phyloP scores from a whole-genome alignment of 2,113 vertebrate genomes.

The Suricata suricatta region DNA sequence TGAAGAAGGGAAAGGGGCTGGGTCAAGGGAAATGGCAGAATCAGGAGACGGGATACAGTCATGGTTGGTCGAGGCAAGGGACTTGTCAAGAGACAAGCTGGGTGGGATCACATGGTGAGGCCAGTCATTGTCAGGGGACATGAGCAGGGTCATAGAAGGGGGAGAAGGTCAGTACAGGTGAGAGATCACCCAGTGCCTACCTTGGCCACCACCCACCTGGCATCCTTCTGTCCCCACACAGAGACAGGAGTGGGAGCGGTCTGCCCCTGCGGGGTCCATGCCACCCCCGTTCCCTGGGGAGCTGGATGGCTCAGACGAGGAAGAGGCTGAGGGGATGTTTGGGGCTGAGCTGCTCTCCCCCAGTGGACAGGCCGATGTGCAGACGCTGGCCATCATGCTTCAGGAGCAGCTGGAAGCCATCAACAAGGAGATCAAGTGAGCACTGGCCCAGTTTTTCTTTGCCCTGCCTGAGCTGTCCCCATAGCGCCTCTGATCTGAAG shows the following conservation, averaged over 20 bases:
- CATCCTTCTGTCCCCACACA: slow-evolving; percentile 29
- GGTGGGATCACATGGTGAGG: background rate
- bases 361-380: slow-evolving; percentile 94
- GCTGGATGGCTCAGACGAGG: slow-evolving; percentile 91
- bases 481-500: background rate
- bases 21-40: background rate
- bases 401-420: slow-evolving; percentile 96
- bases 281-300: slow-evolving; percentile 88
- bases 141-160: background rate
- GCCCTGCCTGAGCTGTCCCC: background rate
- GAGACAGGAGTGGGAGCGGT: slow-evolving; percentile 90
- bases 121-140: background rate
- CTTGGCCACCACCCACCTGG: background rate
- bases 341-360: slow-evolving; percentile 92
- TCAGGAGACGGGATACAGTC: fast-evolving
- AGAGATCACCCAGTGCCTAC: background rate
- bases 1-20: background rate
- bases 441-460: fast-evolving
- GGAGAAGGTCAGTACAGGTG: background rate
- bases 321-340: slow-evolving; percentile 89
- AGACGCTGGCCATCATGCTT: slow-evolving; percentile 95
- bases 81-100: background rate
- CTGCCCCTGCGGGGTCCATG: slow-evolving; percentile 82
- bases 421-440: slow-evolving; percentile 97
- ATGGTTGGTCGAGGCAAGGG: background rate